A percentile compares a stretch with the other conserved stretches of the same genome.
Conservation (phyloP, 2,888 invertebrate species). For the Drosophila quasianomalipes region DNA sequence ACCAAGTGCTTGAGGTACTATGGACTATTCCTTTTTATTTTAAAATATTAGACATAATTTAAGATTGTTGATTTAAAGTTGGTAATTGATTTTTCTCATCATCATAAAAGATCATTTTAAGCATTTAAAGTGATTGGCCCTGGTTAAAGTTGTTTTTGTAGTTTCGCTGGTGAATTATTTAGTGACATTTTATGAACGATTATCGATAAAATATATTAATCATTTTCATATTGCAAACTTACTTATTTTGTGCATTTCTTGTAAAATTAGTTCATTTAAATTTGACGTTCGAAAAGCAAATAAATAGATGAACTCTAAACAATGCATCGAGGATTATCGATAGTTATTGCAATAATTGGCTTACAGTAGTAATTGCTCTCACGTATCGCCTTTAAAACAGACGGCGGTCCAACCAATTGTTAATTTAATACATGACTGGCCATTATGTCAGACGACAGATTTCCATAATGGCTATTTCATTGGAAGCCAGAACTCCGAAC, state of each 20-base stretch:
- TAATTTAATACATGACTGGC: conserved; percentile 54
- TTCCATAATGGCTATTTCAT: conserved; percentile 77
- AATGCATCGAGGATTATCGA: neutral
- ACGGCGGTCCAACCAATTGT: conserved; percentile 3
- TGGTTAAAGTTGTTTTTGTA: neutral
- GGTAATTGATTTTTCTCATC: neutral
- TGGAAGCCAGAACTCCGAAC: conserved; percentile 25
- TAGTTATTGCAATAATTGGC: conserved; percentile 9
- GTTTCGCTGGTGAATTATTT: too few relatives aligned
- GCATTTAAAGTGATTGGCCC: neutral
- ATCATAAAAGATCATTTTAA: neutral
- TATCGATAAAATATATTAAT: neutral
- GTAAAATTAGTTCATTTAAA: neutral
- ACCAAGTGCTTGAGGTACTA: neutral
- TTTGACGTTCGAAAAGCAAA: neutral
- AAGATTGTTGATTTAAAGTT: neutral
- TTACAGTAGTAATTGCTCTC: conserved; percentile 3
- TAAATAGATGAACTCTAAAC: neutral
- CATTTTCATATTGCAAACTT: neutral
- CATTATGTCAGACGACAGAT: conserved; percentile 69
- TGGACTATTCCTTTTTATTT: too few relatives aligned
- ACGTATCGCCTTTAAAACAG: conserved; percentile 25
- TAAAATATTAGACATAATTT: neutral
- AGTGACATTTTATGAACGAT: neutral
- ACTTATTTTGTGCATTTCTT: neutral